Evolutionary conservation across 2,113 vertebrate genomes (phyloP), one percentile per base, ranked within the genome.

Genomic region (Aphyosemion australe): DNA sequence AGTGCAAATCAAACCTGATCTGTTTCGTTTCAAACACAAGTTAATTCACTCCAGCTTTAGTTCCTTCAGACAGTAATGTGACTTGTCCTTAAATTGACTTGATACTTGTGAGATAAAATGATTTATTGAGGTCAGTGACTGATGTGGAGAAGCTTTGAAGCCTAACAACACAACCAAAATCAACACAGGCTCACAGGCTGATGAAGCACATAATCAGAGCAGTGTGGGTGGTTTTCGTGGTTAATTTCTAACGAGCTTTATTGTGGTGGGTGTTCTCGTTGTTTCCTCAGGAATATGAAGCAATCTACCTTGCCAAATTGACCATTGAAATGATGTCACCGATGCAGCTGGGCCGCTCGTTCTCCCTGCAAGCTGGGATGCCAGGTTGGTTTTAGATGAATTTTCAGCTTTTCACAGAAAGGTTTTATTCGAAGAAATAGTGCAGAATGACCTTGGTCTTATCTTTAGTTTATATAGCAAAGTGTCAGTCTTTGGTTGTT

Each of bases 241-340:
- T 34, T 2, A 3, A 54, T 34, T 21, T 14, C 12, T 16, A 34
- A n/a, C n/a, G 12, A 19, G 6, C 0, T 43, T 43, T 58, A 19
- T 58, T 19, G 14, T 11, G 18, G 20, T 12, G 19, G 6, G 3
- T 26, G 37, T 42, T 15, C 42, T 34, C 14, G 56, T 53, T 67
- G 20, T 45, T 64, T 63, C 84, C 64, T 7, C 76, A 99, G 97
- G 97, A 99, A 93, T 99, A 99, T 82, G 97, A 99, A 95, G 97
- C 97, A 84, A 99, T 99, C 91, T 99, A 99, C 91, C 88, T 97
- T 78, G 97, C 97, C 91, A 98, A 95, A 88, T 84, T 99, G 86
- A 98, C 97, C 86, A 98, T 99, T 88, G 96, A 99, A 88, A 98
- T 97, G 96, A 97, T 98, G 96, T 95, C 97, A 67, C 96, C 97